phyloP scores from a whole-genome alignment of 2,113 vertebrate species.

The Tautogolabrus adspersus region DNA sequence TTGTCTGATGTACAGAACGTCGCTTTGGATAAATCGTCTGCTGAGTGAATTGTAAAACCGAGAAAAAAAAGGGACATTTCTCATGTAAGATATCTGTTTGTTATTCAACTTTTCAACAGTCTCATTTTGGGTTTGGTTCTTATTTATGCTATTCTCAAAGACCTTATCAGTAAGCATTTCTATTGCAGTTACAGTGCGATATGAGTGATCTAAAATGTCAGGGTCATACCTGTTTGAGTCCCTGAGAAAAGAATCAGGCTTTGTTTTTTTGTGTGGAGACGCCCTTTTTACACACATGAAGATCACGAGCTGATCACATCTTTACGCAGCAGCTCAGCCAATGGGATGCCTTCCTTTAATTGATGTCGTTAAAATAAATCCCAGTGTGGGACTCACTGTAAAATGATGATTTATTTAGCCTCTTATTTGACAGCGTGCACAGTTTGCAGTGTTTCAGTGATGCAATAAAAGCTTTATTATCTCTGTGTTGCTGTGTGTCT shows the following conservation, averaged over 20 bases:
- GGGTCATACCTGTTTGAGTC: background rate
- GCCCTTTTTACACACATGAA: background rate
- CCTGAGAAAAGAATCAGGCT: background rate
- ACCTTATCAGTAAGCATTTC: background rate
- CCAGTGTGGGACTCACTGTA: slow-evolving; percentile 30
- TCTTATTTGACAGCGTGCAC: slow-evolving; percentile 31
- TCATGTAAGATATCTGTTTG: too few relatives aligned
- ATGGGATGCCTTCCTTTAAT: slow-evolving; percentile 4
- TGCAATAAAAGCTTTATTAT: slow-evolving; percentile 54
- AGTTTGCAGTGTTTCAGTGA: slow-evolving; percentile 34
- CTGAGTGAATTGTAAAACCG: too few relatives aligned
- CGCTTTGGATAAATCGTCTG: too few relatives aligned
- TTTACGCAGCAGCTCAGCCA: background rate
- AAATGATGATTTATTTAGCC: slow-evolving; percentile 35
- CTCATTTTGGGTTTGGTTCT: too few relatives aligned
- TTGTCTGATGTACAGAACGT: too few relatives aligned
- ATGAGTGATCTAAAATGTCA: background rate
- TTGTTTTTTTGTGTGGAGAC: background rate
- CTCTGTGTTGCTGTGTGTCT: slow-evolving; percentile 1
- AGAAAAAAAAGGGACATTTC: too few relatives aligned
- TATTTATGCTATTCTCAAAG: too few relatives aligned
- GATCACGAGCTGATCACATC: slow-evolving; percentile 13
- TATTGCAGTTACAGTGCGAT: background rate
- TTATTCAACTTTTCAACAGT: too few relatives aligned
- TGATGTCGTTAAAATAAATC: slow-evolving; percentile 38